These are phyloP conservation scores for Trichomycterus rosablanca DNA, from an alignment of 2,113 vertebrate species.

Conservation along the genomic window DNA sequence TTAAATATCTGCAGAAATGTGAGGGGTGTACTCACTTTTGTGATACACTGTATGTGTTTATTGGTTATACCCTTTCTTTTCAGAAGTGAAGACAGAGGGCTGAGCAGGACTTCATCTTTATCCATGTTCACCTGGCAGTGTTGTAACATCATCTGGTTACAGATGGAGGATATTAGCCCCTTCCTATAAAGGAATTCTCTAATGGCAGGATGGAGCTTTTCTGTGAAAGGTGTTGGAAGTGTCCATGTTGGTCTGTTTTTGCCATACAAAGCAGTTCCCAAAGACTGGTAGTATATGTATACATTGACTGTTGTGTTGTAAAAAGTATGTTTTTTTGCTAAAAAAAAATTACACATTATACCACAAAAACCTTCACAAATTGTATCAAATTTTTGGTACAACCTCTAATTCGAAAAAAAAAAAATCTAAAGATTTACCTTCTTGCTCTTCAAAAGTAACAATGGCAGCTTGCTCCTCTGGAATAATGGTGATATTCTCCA, in stretches of 20 bases:
- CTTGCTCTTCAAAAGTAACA: conserved; percentile 64
- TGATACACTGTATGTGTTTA: no score
- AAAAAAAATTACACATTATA: background rate
- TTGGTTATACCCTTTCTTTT: conserved; percentile 52
- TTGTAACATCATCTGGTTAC: conserved; percentile 59
- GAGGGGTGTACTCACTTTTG: no score
- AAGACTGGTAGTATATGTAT: conserved; percentile 71
- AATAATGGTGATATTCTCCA: conserved; percentile 50
- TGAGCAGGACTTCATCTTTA: conserved; percentile 55
- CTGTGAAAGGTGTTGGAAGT: conserved; percentile 67
- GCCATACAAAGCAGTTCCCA: conserved; percentile 74
- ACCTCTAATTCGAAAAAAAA: background rate
- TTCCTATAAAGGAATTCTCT: conserved; percentile 67
- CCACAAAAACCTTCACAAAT: background rate
- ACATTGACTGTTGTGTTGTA: conserved; percentile 60
- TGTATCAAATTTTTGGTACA: background rate
- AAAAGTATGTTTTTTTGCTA: conserved; percentile 69
- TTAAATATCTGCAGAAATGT: no score
- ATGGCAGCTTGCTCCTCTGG: conserved; percentile 74
- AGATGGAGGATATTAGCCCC: conserved; percentile 56
- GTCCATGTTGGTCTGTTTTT: conserved; percentile 67
- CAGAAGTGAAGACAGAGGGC: conserved; percentile 62
- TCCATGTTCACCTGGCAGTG: conserved; percentile 66
- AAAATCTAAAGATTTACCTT: conserved; percentile 67
- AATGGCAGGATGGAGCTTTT: conserved; percentile 59